Evolutionary conservation across 2,888 invertebrate species (phyloP), one percentile per base, ranked within the genome.

Genomic region (Crepidodera aurea): DNA sequence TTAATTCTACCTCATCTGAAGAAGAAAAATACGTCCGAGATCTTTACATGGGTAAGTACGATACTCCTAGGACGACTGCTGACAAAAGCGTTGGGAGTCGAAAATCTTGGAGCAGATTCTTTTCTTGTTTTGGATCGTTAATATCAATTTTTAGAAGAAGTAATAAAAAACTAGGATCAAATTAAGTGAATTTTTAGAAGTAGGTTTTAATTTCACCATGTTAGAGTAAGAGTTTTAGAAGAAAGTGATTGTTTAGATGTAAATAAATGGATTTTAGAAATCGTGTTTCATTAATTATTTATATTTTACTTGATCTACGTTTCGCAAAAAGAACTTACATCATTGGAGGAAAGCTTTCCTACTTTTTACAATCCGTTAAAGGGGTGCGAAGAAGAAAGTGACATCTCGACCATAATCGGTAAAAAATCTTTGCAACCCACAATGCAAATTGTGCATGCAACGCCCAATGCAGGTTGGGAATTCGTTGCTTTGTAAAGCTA

Each of bases 1-100:
- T 59, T 46, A 56, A 57, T 51, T 57, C 58, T 1, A 58, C 56
- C 5, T 61, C 61, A 4, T 56, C 61, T 6, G 56, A 61, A 3
- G 55, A 56, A 1, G 56, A 42, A 1, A 51, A 18, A 18, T 44
- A 42, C 15, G 12, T 13, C 1, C 25, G 39, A 2, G 55, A 27
- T 13, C 15, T 51, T 25, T 55, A 16, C 37, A 37, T n/a, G 6
- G 39, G 51, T 7, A 40, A 19, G 8, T 19, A n/a, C n/a, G 51
- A 25, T n/a, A 50, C 42, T 2, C 40, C 40, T 4, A 16, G 10
- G 2, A 1, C 16, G 4, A 5, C 2, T 1, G 18, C 8, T 1
- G 18, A 40, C 16, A 16, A 40, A 40, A 18, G 5, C 1, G 40
- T 3, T 16, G 18, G 7, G 7, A 40, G 10, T 2, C 12, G 6